phyloP scores from a whole-genome alignment of 2,113 vertebrate genomes.

The Xenopus laevis region DNA sequence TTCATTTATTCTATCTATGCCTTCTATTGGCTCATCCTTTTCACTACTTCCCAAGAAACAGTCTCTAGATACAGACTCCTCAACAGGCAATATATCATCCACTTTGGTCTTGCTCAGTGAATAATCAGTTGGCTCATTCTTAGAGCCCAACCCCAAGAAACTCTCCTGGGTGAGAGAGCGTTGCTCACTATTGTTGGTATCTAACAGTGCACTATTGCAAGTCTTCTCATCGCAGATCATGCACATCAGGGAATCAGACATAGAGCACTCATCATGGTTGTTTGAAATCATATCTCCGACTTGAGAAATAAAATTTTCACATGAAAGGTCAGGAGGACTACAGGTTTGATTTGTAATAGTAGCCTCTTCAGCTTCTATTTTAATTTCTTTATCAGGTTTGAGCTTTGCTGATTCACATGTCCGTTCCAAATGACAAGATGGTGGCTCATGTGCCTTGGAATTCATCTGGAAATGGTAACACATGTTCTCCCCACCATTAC shows the following conservation, averaged over 20 bases:
- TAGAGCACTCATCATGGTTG: conserved; percentile 61
- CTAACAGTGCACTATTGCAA: conserved; percentile 41
- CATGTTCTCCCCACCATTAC: conserved; percentile 65
- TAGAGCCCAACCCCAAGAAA: conserved; percentile 21
- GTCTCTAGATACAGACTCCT: conserved; percentile 48
- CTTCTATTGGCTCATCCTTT: conserved; percentile 54
- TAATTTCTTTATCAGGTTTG: conserved; percentile 56
- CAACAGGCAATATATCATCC: conserved; percentile 17
- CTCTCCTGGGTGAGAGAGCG: conserved; percentile 59
- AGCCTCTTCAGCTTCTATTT: conserved; percentile 53
- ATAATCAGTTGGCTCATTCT: conserved; percentile 40
- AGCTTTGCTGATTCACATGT: conserved; percentile 57
- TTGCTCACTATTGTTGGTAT: conserved; percentile 51
- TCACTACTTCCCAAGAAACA: conserved; percentile 59
- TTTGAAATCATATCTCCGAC: conserved; percentile 66
- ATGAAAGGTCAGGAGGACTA: conserved; percentile 53
- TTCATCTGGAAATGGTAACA: conserved; percentile 85
- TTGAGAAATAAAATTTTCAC: conserved; percentile 68
- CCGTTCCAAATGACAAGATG: conserved; percentile 61
- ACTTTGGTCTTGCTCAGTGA: conserved; percentile 51
- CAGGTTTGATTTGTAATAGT: conserved; percentile 43
- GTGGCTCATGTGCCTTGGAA: conserved; percentile 75
- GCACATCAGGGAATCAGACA: conserved; percentile 62
- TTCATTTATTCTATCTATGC: conserved; percentile 52
- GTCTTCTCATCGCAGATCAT: conserved; percentile 63